Base-by-base conservation (phyloP, 2,113 vertebrate species). In the Penelope pileata region DNA sequence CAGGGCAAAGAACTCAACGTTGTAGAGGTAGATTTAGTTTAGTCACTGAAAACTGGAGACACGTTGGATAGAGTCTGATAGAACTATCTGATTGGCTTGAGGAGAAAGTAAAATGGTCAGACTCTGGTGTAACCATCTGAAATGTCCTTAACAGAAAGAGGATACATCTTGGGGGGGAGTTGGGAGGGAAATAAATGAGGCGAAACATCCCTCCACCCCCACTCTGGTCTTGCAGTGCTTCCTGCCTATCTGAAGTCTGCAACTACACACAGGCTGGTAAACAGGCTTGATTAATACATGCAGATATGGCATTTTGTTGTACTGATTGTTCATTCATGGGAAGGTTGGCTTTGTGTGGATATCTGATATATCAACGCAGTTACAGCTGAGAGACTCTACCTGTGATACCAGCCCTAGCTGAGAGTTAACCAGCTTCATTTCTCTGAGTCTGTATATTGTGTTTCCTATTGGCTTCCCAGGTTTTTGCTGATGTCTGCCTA, bases 401-500 rank as follows among this genome's bases (percentile, higher is more conserved):
- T 24, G 14, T 42, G 45, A 26, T 40, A 14, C 19, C 30, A 66
- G 36, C 38, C 45, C 34, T 59, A 17, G 16, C 21, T 69, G 42
- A 45, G 53, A 68, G 43, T 48, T 50, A 67, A 3, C 17, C 59
- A 30, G 17, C 56, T 70, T 58, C 11, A 54, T 59, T 54, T 84
- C 60, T 27, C 45, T 10, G 8, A n/a, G n/a, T 47, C 50, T 1
- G 0, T 24, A 30, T 34, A 12, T 30, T 7, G 16, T 38, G 38
- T 24, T 75, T 68, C 24, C 48, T 63, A 0, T 4, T 29, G 38
- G 36, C 23, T 86, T 36, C 34, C n/a, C 2, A 2, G 43, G 17
- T 53, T 56, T 63, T 16, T 6, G 24, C 32, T 32, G 53, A 43
- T 19, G 12, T 18, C 68, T 53, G 86, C 38, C 38, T 9, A 21